These are phyloP conservation scores for Lathronympha strigana DNA, from an alignment of 2,888 invertebrate species.

Conservation along the genomic window DNA sequence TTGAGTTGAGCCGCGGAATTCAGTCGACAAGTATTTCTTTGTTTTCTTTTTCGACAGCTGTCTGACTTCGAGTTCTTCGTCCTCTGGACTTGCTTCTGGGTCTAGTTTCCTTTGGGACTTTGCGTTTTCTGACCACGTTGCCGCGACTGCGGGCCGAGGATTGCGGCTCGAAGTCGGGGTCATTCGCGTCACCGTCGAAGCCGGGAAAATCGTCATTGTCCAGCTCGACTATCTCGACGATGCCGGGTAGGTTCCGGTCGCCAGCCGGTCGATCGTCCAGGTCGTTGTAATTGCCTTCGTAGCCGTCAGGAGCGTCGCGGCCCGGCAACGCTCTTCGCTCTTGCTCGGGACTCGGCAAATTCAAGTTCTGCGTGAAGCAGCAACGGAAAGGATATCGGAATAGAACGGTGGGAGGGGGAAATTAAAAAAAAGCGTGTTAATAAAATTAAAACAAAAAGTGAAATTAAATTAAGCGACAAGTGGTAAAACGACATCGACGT, in stretches of 20 bases:
- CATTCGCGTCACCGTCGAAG: constrained; percentile 60
- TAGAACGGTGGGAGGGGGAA: constrained; percentile 71
- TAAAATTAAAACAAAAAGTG: constrained; percentile 74
- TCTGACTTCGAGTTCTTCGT: constrained; percentile 74
- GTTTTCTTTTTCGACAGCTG: constrained; percentile 61
- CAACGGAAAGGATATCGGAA: constrained; percentile 69
- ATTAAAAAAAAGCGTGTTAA: constrained; percentile 85
- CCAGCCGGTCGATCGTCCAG: constrained; percentile 64
- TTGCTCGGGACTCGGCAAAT: constrained; percentile 71
- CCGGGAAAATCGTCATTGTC: constrained; percentile 53
- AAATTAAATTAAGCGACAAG: constrained; percentile 69
- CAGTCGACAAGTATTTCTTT: constrained; percentile 66
- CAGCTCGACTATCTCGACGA: constrained; percentile 73
- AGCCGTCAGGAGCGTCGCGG: constrained; percentile 70
- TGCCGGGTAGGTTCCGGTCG: constrained; percentile 58
- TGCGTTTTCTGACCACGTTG: constrained; percentile 70
- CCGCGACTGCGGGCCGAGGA: constrained; percentile 72
- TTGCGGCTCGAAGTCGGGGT: constrained; percentile 68
- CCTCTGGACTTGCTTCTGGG: constrained; percentile 74
- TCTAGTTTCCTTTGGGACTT: constrained; percentile 61
- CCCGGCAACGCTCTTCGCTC: constrained; percentile 37
- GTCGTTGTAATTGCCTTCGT: constrained; percentile 63
- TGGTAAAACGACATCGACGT: constrained; percentile 54
- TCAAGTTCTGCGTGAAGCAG: constrained; percentile 79
- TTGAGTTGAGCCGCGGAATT: constrained; percentile 55